Evolutionary conservation across 2,888 invertebrate genomes (phyloP), one percentile per base, ranked within the genome.

Genomic region (Drosophila infuscata): DNA sequence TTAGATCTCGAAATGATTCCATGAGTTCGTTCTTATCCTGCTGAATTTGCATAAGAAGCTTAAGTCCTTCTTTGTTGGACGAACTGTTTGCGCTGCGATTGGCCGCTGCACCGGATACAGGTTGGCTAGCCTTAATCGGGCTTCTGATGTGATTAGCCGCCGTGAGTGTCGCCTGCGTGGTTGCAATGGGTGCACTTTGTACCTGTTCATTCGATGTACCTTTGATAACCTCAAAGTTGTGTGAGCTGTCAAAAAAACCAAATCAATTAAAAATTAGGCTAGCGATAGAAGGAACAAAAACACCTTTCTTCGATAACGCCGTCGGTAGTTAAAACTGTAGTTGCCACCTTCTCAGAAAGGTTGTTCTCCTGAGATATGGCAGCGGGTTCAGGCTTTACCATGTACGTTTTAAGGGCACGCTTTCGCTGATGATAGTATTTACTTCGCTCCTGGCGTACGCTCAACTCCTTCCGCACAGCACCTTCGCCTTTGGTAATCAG

Each of bases 1-100:
- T 92, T 4, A 92, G 79, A 49, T 93, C 92, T n/a, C 91, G 91
- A 49, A 93, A 92, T 5, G 92, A 92, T 36, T 92, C 89, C 89
- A 91, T 91, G 0, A 92, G 58, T 36, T 92, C 92, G 54, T 88
- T 92, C 60, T 93, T 92, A 84, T 91, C 54, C 17, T 74, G 81
- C 51, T 74, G 79, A 17, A 79, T 70, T 77, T 79, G 81, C 81
- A 79, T 79, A 11, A 79, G 54, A 0, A 81, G 63, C 49, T 78
- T 78, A 0, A 78, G 61, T 8, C 78, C 78, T 15, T 78, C 78
- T 32, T 78, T 78, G 36, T 74, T 74, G 1, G 68, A 68, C 3
- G 68, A 36, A 35, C 49, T 11, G 25, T 30, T 70, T 1, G 36
- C 25, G 29, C 29, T 61, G 2, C 63, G 79, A 59, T 52, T 67